Percentiles rank a stretch among this genome's conserved stretches.
Evolutionary conservation across 2,888 invertebrate genomes (phyloP).

Genomic region (Acrocyrtus sp.): DNA sequence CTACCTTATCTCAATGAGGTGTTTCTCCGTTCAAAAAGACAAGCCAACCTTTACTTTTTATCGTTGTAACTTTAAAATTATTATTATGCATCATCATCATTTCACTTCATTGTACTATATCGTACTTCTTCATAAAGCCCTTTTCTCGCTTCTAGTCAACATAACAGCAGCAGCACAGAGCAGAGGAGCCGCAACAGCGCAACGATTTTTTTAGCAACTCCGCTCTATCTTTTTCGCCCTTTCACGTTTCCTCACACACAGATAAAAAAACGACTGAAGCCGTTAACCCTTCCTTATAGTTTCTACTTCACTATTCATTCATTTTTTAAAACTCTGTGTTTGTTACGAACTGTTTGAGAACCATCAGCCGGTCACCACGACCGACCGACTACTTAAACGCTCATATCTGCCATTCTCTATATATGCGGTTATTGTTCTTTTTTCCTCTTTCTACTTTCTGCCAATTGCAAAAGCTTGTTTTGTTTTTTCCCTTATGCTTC

Average conservation of each 20-base stretch:
- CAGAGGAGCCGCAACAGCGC: too few species aligned
- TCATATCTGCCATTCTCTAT: too few species aligned
- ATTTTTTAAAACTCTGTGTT: neutral
- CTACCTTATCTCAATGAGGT: conserved; percentile 9
- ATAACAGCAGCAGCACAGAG: too few species aligned
- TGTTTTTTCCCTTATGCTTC: neutral
- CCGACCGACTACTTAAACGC: too few species aligned
- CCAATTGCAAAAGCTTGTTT: conserved; percentile 14
- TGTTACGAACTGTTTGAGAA: neutral
- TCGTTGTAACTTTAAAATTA: too few species aligned
- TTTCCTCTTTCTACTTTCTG: neutral
- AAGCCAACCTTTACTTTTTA: too few species aligned
- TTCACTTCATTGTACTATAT: conserved; percentile 7
- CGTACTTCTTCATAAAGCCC: too few species aligned
- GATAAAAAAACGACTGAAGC: conserved; percentile 36
- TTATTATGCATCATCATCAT: conserved; percentile 25
- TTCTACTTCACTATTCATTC: conserved; percentile 23
- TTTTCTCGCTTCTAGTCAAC: too few species aligned
- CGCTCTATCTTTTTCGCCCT: conserved; percentile 1
- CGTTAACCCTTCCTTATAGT: conserved; percentile 35
- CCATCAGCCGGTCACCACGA: conserved; percentile 3
- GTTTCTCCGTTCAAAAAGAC: too few species aligned
- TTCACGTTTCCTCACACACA: conserved; percentile 26
- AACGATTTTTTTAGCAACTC: too few species aligned
- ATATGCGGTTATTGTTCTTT: too few species aligned